Base-by-base conservation (phyloP, 2,797 vertebrate genomes). In the Megalops cyprinoides region DNA sequence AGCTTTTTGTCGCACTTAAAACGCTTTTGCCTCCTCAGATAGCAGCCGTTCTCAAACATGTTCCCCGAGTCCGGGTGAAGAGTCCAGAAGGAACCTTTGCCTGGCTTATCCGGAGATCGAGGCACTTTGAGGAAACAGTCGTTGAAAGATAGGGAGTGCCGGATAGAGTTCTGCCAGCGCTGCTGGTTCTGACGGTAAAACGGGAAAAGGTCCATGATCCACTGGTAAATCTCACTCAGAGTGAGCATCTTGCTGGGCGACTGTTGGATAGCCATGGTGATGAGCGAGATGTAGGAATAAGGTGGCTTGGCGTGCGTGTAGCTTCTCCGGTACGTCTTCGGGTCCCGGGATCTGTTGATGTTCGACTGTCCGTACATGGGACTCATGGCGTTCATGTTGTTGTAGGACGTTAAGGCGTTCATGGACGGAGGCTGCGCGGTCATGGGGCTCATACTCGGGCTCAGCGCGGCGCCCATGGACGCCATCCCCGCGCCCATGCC, bases 11-110 rank as follows among this genome's bases (percentile, higher is more conserved):
- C 97, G 84, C 97, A 97, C 91, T 98, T 99, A 93, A 99, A 99
- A 88, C 97, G 97, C 90, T 98, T 99, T 93, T 99, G 97, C 78
- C 97, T 92, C 87, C 97, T 91, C 90, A 99, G 92, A 90, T 98
- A 99, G 93, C 97, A 99, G 89, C 97, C 97, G 56, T 99, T 99
- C 91, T 99, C 97, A 69, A 99, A 99, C 97, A 99, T 99, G 95
- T 99, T 98, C 51, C 97, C 97, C 1, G 97, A 99, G 85, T 98
- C 97, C 0, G 97, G 97, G 84, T 98, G 97, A 55, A 99, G 96
- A 46, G 97, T 97, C 97, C 97, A 99, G 90, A 98, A 98, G 80
- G 97, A 97, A 82, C 97, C 97, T 65, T 99, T 99, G 1, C 97
- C 97, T 0, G 98, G 97, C 86, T 98, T 97, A 90, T 98, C 97